These are phyloP conservation scores for Trochalopteron elliotii DNA, from an alignment of 2,113 vertebrate genomes.

Conservation along the genomic window DNA sequence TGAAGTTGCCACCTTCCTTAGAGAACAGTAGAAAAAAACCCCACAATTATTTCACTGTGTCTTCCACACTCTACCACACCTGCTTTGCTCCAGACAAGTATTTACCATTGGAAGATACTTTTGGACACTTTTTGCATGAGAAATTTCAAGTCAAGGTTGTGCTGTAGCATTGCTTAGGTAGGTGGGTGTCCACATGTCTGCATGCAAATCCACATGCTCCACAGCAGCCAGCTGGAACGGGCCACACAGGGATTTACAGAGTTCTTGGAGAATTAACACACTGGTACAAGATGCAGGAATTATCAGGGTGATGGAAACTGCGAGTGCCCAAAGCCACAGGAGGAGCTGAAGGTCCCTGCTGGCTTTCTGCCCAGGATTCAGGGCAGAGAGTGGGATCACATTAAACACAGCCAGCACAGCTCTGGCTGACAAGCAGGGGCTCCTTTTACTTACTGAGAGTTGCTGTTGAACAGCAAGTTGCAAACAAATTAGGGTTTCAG, in stretches of 20 bases:
- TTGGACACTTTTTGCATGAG: background rate
- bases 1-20: background rate
- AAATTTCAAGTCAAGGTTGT: background rate
- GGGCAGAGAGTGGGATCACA: background rate
- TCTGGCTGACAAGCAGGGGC: background rate
- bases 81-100: background rate
- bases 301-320: background rate
- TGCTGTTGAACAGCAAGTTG: background rate
- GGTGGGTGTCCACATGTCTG: background rate
- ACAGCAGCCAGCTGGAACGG: conserved; percentile 4
- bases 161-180: background rate
- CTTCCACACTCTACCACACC: background rate
- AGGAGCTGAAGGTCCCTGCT: background rate
- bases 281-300: background rate
- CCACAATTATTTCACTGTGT: background rate
- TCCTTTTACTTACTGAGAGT: background rate
- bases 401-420: background rate
- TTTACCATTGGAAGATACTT: background rate
- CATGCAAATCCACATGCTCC: background rate
- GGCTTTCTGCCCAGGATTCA: background rate
- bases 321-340: background rate
- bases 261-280: conserved; percentile 25
- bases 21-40: background rate
- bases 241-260: conserved; percentile 14
- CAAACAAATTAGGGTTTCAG: background rate